A percentile compares a stretch with the other conserved stretches of the same genome.
Evolutionary conservation across 2,113 vertebrate species (phyloP).

Genomic region (Serinus canaria): DNA sequence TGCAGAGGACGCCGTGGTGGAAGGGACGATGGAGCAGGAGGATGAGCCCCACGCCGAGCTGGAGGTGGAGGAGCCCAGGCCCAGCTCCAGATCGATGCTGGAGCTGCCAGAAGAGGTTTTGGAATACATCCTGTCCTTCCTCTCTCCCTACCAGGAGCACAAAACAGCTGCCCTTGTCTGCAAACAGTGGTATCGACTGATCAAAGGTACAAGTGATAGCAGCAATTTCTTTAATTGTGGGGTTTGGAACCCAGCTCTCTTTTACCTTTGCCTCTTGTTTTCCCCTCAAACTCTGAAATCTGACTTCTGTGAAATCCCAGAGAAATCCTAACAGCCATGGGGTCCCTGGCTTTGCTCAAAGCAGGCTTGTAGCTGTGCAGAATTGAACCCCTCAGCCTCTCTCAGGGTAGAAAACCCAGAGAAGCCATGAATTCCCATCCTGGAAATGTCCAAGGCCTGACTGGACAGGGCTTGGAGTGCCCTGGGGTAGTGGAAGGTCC

Average conservation of each 20-base stretch:
- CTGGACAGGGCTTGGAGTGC: background rate
- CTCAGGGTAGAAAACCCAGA: background rate
- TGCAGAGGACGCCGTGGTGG: constrained; percentile 77
- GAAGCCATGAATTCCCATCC: background rate
- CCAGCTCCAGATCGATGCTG: constrained; percentile 79
- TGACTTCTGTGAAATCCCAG: background rate
- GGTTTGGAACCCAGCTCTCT: background rate
- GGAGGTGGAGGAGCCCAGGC: constrained; percentile 60
- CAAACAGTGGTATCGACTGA: constrained; percentile 98
- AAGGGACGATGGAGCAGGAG: constrained; percentile 77
- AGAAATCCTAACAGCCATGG: fast-evolving
- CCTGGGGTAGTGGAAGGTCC: background rate
- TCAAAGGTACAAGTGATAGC: constrained; percentile 84
- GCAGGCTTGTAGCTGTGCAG: fast-evolving
- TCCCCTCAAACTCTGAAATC: background rate
- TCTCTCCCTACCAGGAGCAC: constrained; percentile 97
- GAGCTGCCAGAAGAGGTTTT: constrained; percentile 96
- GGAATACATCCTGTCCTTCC: constrained; percentile 96
- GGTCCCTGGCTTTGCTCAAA: background rate
- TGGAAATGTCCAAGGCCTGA: background rate
- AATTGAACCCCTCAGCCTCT: background rate
- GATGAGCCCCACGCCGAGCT: constrained; percentile 65
- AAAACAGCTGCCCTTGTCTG: constrained; percentile 97
- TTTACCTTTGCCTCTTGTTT: background rate
- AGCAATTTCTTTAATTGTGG: background rate